Conservation (phyloP, 2,888 invertebrate genomes). For the Pandemis corylana region DNA sequence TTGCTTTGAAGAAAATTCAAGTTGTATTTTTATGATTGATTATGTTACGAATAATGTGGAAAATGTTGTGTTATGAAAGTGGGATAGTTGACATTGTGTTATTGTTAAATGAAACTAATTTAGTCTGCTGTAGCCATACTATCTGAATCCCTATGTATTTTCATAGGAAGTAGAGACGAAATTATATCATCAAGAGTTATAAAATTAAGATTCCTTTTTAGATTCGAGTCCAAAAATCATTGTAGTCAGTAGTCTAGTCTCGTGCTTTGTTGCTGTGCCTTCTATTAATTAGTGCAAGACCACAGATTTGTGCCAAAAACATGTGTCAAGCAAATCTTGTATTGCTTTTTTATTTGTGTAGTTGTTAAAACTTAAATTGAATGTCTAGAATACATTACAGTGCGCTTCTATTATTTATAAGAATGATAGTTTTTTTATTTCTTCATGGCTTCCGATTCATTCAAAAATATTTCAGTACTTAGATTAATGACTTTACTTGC, state of each 20-base stretch:
- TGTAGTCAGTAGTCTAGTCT: constrained; percentile 41
- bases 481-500: background rate
- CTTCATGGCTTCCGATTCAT: constrained; percentile 3
- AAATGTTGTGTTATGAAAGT: background rate
- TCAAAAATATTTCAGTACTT: background rate
- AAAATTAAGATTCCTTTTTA: background rate
- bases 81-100: background rate
- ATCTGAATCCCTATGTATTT: background rate
- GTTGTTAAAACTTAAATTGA: background rate
- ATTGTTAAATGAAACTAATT: background rate
- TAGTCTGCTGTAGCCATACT: background rate
- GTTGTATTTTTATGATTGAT: background rate
- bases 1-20: background rate
- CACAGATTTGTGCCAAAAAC: constrained; percentile 36
- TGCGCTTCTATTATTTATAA: background rate
- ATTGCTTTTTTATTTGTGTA: constrained; percentile 18
- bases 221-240: constrained; percentile 6
- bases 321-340: constrained; percentile 17
- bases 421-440: background rate
- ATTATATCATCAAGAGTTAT: background rate
- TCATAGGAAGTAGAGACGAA: background rate
- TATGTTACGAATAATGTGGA: background rate
- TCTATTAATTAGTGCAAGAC: constrained; percentile 18
- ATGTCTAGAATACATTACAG: background rate
- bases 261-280: constrained; percentile 36